Conservation (phyloP, 2,888 invertebrate genomes). For the Rhopalosiphum nymphaeae region DNA sequence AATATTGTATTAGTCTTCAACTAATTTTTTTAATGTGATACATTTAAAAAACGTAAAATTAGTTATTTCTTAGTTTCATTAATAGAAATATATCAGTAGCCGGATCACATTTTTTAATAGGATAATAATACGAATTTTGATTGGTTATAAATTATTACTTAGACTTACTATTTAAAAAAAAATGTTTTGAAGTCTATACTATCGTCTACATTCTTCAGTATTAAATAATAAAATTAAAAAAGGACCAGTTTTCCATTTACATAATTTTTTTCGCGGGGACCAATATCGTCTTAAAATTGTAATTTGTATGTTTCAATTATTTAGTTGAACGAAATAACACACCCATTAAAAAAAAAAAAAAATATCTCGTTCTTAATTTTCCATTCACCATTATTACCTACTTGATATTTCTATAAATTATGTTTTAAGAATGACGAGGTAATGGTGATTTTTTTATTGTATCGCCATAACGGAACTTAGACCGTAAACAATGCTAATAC, state of each 20-base stretch:
- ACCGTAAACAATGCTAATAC: slow-evolving; percentile 53
- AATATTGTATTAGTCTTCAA: not conserved
- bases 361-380: not conserved
- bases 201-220: not conserved
- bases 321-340: not conserved
- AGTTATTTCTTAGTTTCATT: not conserved
- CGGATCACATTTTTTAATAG: not conserved
- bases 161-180: not conserved
- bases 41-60: not conserved
- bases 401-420: slow-evolving; percentile 42
- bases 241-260: not conserved
- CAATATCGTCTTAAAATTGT: not conserved
- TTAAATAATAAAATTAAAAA: not conserved
- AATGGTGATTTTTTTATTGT: slow-evolving; percentile 29
- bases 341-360: not conserved
- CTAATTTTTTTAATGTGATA: not conserved
- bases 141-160: not conserved
- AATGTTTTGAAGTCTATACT: not conserved
- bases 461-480: slow-evolving; percentile 44
- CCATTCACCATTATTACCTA: not conserved
- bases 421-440: slow-evolving; percentile 45
- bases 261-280: not conserved
- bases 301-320: not conserved
- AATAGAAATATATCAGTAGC: not conserved
- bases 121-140: not conserved